A percentile compares a stretch with the other conserved stretches of the same genome.
Conservation (phyloP, 1,140 invertebrate species). For the Pseudomyrmex flavicornis region DNA sequence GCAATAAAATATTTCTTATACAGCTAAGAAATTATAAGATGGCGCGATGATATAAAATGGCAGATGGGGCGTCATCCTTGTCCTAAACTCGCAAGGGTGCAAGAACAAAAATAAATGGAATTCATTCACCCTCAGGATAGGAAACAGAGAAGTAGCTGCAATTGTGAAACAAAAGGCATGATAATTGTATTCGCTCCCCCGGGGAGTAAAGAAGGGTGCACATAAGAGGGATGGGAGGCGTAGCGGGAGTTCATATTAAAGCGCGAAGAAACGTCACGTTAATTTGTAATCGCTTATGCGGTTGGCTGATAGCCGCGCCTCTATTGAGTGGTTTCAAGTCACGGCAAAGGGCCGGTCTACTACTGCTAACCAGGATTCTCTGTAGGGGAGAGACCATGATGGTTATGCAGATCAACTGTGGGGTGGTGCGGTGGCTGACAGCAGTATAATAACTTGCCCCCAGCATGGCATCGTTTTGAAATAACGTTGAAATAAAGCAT, state of each 20-base stretch:
- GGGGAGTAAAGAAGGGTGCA: constrained; percentile 61
- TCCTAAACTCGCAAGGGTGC: constrained; percentile 49
- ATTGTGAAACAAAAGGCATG: constrained; percentile 83
- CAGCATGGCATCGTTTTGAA: constrained; percentile 47
- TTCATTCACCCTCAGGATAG: constrained; percentile 62
- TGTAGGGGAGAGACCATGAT: constrained; percentile 69
- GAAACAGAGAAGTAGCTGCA: constrained; percentile 65
- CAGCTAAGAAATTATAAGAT: constrained; percentile 6
- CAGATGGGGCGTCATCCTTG: constrained; percentile 36
- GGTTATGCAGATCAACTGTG: constrained; percentile 81
- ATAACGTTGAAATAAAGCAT: constrained; percentile 66
- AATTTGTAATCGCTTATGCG: constrained; percentile 83
- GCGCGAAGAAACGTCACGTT: constrained; percentile 79
- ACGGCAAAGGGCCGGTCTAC: constrained; percentile 61
- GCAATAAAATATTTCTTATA: not conserved
- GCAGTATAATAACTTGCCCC: constrained; percentile 75
- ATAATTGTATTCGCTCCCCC: constrained; percentile 81
- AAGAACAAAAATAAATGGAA: constrained; percentile 75
- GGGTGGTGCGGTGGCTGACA: constrained; percentile 76
- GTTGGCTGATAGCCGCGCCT: constrained; percentile 76
- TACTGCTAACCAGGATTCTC: constrained; percentile 5
- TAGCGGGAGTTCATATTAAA: constrained; percentile 78
- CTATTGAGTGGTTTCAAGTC: constrained; percentile 72
- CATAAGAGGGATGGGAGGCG: constrained; percentile 21
- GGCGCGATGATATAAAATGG: constrained; percentile 4